A percentile compares a stretch with the other conserved stretches of the same genome.
Conservation (phyloP, 1,140 invertebrate species). For the Solenopsis fugax region DNA sequence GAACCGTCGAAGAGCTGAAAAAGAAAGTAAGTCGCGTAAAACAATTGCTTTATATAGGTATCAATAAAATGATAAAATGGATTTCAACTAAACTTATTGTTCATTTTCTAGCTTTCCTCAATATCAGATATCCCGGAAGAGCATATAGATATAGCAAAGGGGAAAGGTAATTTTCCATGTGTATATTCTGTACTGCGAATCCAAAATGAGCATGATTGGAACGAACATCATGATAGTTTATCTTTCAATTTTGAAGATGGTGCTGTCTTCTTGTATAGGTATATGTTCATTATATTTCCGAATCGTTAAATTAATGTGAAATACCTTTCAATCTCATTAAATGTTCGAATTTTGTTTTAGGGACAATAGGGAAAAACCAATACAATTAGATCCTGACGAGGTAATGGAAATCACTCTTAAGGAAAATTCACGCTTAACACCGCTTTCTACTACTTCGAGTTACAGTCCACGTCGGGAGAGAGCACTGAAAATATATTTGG, state of each 20-base stretch:
- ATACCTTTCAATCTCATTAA: background rate
- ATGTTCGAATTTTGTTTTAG: slow-evolving; percentile 82
- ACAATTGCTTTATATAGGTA: background rate
- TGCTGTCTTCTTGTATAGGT: slow-evolving; percentile 89
- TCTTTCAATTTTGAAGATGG: slow-evolving; percentile 88
- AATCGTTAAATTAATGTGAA: background rate
- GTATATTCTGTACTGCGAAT: slow-evolving; percentile 88
- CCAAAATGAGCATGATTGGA: slow-evolving; percentile 88
- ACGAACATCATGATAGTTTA: slow-evolving; percentile 84
- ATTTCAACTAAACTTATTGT: background rate
- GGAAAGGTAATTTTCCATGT: slow-evolving; percentile 87
- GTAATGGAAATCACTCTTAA: slow-evolving; percentile 88
- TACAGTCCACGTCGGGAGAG: slow-evolving; percentile 89
- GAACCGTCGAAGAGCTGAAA: slow-evolving; percentile 80
- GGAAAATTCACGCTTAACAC: slow-evolving; percentile 87
- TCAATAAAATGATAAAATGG: background rate
- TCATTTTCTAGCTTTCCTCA: slow-evolving; percentile 86
- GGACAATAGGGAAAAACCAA: slow-evolving; percentile 89
- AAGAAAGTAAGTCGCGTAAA: slow-evolving; percentile 54
- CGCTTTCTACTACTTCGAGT: slow-evolving; percentile 80
- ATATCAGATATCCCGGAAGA: slow-evolving; percentile 89
- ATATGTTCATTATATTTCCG: slow-evolving; percentile 48
- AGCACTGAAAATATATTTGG: slow-evolving; percentile 92
- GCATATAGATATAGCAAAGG: slow-evolving; percentile 89
- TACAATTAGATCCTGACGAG: slow-evolving; percentile 88